Conservation (phyloP, 2,113 vertebrate genomes). For the Stictonetta naevosa region DNA sequence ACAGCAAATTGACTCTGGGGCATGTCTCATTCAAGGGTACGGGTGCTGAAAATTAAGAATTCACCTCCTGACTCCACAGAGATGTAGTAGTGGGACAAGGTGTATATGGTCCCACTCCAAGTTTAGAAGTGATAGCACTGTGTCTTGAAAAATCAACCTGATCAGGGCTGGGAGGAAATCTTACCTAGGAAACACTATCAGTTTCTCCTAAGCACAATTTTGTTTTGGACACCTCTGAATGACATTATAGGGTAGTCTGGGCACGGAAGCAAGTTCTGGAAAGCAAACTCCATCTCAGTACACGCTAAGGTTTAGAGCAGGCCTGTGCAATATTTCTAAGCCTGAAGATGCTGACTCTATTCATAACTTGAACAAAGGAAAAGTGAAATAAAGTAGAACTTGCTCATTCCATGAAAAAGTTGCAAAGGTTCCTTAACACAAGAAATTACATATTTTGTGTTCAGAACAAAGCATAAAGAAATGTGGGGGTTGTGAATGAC, state of each 20-base stretch:
- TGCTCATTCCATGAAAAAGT: neutral
- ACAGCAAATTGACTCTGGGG: neutral
- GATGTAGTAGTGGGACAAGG: neutral
- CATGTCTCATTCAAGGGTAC: neutral
- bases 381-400: neutral
- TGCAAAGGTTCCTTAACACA: neutral
- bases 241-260: neutral
- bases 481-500: constrained; percentile 43
- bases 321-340: neutral
- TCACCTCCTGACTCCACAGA: neutral
- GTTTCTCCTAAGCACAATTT: neutral
- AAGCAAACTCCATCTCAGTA: neutral
- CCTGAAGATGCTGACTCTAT: neutral
- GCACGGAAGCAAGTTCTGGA: neutral
- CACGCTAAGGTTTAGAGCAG: neutral
- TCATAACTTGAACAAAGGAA: neutral
- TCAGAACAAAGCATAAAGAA: constrained; percentile 20
- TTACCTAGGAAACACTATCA: neutral
- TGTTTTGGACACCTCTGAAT: neutral
- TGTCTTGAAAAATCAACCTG: neutral
- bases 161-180: neutral
- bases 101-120: neutral
- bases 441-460: neutral
- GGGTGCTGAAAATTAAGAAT: neutral
- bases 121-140: neutral